These are phyloP conservation scores for Vanessa tameamea DNA, from an alignment of 1,140 invertebrate genomes.

Conservation along the genomic window DNA sequence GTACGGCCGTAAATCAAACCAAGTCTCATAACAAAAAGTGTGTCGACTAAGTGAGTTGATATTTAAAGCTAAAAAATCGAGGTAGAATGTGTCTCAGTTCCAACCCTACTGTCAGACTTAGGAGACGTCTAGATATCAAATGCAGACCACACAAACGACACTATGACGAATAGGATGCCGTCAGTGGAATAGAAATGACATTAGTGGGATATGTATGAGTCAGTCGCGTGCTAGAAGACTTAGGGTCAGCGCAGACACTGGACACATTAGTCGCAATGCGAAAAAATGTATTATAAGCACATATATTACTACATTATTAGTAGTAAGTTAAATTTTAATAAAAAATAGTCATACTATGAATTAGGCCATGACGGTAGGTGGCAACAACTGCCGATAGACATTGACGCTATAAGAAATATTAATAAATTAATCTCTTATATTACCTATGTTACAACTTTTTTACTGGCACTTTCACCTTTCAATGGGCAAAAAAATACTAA, in stretches of 20 bases:
- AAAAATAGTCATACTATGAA: no score
- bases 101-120: conserved; percentile 4
- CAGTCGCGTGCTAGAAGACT: background rate
- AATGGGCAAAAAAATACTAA: no score
- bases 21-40: no score
- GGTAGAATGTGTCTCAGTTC: background rate
- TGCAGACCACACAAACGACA: conserved; percentile 10
- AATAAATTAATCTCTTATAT: no score
- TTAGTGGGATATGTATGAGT: conserved; percentile 10
- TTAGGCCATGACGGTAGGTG: no score
- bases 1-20: no score
- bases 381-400: no score
- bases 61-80: background rate
- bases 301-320: background rate
- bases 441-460: no score
- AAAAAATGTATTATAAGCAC: background rate
- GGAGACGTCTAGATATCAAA: conserved; percentile 8
- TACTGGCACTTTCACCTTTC: no score
- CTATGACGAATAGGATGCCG: background rate
- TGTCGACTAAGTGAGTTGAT: background rate
- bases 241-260: background rate
- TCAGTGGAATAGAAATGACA: conserved; percentile 10
- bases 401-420: no score
- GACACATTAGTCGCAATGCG: background rate
- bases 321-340: background rate